Evolutionary conservation across 2,113 vertebrate species (phyloP).

Genomic region (Carettochelys insculpta): DNA sequence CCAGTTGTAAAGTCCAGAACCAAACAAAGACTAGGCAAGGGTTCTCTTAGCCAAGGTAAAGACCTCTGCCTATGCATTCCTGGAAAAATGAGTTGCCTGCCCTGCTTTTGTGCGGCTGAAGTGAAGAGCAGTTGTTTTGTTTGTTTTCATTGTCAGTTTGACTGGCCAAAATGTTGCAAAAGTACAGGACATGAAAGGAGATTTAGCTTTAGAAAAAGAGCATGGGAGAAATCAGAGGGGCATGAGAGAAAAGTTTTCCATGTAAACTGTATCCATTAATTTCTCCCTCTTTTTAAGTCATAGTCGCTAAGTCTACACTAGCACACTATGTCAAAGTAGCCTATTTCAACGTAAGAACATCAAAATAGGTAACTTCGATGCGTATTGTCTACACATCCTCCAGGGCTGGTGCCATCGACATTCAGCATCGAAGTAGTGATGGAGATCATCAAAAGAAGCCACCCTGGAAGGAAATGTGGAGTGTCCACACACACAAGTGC

Average conservation of each 20-base stretch:
- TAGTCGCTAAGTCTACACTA: no score
- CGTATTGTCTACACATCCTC: no score
- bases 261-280: not conserved
- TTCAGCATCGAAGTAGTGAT: no score
- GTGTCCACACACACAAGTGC: no score
- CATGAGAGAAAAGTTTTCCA: not conserved
- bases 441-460: no score
- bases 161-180: not conserved
- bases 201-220: not conserved
- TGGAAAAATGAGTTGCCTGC: not conserved
- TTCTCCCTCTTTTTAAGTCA: not conserved
- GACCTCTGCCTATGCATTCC: not conserved
- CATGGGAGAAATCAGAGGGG: not conserved
- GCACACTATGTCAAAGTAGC: no score
- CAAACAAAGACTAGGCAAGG: not conserved
- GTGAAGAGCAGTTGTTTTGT: not conserved
- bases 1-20: not conserved
- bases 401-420: no score
- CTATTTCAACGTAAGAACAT: no score
- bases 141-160: constrained; percentile 4
- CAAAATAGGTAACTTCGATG: no score
- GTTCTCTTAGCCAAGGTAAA: not conserved
- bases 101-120: not conserved
- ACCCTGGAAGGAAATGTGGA: no score
- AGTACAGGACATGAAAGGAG: not conserved